Conservation (phyloP, 2,888 invertebrate genomes). For the Sepiola atlantica region DNA sequence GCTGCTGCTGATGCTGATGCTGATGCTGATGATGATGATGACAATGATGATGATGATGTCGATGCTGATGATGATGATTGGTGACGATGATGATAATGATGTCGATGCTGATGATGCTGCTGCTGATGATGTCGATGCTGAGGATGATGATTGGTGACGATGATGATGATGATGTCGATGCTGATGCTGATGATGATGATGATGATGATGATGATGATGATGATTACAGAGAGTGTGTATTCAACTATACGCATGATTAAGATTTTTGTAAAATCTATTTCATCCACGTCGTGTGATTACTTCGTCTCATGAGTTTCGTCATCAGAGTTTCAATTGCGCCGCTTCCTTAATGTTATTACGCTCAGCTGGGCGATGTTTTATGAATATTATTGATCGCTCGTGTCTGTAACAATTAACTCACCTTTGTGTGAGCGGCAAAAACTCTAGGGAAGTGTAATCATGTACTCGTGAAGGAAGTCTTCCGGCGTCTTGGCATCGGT, state of each 20-base stretch:
- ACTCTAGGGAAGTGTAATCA: background rate
- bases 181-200: too few species aligned
- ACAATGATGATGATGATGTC: too few species aligned
- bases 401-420: constrained; percentile 16
- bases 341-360: background rate
- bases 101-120: background rate
- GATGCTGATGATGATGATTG: too few species aligned
- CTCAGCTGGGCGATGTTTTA: background rate
- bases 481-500: background rate
- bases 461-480: background rate
- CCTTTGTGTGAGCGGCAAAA: background rate
- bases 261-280: background rate
- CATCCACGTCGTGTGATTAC: background rate
- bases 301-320: background rate
- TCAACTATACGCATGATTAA: too few species aligned
- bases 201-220: too few species aligned
- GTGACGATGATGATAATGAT: too few species aligned
- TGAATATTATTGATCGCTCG: background rate
- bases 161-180: too few species aligned
- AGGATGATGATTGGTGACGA: too few species aligned
- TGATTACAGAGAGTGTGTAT: too few species aligned
- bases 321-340: background rate
- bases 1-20: too few species aligned
- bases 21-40: too few species aligned
- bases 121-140: too few species aligned